A percentile compares a stretch with the other conserved stretches of the same genome.
Conservation (phyloP, 2,113 vertebrate species). For the Pseudorhombus dupliciocellatus region DNA sequence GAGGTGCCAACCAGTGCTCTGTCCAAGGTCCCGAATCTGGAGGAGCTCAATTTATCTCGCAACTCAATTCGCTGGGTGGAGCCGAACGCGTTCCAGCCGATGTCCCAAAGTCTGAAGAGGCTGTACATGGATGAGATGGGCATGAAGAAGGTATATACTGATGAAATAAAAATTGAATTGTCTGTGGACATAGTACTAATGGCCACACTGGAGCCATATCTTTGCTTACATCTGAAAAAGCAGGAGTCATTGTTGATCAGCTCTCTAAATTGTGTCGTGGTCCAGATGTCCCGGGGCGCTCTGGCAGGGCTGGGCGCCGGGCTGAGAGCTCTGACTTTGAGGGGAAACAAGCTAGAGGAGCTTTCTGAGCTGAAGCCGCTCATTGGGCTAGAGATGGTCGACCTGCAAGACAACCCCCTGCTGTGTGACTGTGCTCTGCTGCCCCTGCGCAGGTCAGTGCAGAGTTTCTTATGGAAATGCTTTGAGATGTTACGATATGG, state of each 20-base stretch:
- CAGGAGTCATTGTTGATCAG: neutral
- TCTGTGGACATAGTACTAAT: too few relatives aligned
- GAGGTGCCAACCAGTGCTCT: conserved; percentile 83
- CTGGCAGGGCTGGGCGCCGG: conserved; percentile 81
- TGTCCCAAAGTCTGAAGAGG: conserved; percentile 83
- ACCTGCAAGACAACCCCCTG: conserved; percentile 87
- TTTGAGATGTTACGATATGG: neutral
- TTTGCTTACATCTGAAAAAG: too few relatives aligned
- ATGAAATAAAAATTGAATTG: too few relatives aligned
- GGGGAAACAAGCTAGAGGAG: conserved; percentile 84
- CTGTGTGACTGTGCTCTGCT: conserved; percentile 86
- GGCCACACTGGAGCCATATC: too few relatives aligned
- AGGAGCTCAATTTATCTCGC: conserved; percentile 85
- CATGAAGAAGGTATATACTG: conserved; percentile 86
- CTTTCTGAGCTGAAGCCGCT: conserved; percentile 82
- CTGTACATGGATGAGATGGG: conserved; percentile 86
- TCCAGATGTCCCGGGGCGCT: conserved; percentile 78
- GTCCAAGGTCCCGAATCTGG: conserved; percentile 70
- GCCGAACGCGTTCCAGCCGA: conserved; percentile 74
- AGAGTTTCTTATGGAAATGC: neutral
- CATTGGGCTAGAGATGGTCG: conserved; percentile 82
- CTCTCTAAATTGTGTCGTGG: neutral
- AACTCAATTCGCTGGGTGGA: conserved; percentile 81
- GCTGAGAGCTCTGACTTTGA: conserved; percentile 85
- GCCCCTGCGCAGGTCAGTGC: conserved; percentile 82